Percentiles rank a stretch among this genome's conserved stretches.
phyloP scores from a whole-genome alignment of 2,113 vertebrate genomes.

The Leiothrix lutea region DNA sequence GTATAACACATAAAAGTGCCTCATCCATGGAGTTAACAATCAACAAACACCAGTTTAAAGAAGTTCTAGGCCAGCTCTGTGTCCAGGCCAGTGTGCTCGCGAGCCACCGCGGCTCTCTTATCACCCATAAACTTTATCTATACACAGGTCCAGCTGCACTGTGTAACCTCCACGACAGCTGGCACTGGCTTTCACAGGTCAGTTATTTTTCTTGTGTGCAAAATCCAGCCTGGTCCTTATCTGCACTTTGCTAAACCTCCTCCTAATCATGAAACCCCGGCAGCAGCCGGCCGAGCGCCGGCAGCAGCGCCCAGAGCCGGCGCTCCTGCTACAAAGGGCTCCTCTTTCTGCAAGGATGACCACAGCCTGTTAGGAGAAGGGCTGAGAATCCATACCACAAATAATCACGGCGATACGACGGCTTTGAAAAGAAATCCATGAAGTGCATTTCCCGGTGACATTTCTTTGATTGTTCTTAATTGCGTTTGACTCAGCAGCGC shows the following conservation, averaged over 20 bases:
- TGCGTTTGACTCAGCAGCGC: neutral
- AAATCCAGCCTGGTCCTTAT: neutral
- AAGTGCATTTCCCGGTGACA: neutral
- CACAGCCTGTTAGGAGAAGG: neutral
- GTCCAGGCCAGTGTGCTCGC: neutral
- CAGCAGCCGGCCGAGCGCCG: neutral
- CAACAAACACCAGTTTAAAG: neutral
- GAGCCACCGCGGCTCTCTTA: neutral
- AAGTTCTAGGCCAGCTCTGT: neutral
- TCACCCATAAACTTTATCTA: neutral
- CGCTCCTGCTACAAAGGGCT: neutral
- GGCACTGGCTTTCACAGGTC: neutral
- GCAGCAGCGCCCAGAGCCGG: neutral
- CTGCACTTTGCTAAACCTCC: neutral
- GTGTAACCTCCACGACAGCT: neutral
- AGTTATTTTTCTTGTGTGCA: neutral
- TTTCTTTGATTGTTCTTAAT: slow-evolving; percentile 55
- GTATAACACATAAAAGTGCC: neutral
- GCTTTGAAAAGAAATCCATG: neutral
- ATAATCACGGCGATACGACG: neutral
- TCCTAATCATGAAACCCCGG: neutral
- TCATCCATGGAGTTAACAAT: neutral
- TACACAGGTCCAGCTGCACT: neutral
- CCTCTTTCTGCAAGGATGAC: neutral
- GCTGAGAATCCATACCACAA: neutral